Evolutionary conservation across 2,113 vertebrate species (phyloP).

Genomic region (Gulo gulo): DNA sequence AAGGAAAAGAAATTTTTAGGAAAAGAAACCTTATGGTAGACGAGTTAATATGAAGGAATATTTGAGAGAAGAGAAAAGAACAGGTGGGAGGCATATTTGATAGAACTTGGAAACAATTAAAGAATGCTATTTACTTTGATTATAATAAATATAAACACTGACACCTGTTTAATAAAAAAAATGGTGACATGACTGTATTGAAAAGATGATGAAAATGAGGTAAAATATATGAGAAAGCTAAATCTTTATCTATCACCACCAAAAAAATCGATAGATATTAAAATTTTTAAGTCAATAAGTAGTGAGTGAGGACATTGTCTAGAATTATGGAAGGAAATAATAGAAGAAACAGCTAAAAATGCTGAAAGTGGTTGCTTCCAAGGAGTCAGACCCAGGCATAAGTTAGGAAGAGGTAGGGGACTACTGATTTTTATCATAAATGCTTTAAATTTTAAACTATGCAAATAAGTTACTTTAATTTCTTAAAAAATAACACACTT

Average conservation of each 20-base stretch:
- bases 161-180: background rate
- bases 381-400: background rate
- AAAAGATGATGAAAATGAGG: conserved; percentile 3
- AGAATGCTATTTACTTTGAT: background rate
- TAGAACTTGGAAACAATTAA: conserved; percentile 24
- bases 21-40: background rate
- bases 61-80: background rate
- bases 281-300: background rate
- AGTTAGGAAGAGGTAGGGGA: background rate
- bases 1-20: background rate
- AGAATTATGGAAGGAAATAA: background rate
- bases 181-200: background rate
- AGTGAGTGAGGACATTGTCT: background rate
- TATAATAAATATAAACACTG: background rate
- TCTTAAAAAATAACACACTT: background rate
- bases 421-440: background rate
- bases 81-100: background rate
- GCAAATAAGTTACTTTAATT: conserved; percentile 16
- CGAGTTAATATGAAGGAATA: background rate
- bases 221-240: conserved; percentile 16
- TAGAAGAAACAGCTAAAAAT: background rate
- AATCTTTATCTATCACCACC: background rate
- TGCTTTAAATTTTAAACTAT: background rate
- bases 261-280: background rate
- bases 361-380: background rate